Evolutionary conservation across 2,888 invertebrate genomes (phyloP).

Genomic region (Agrotis ipsilon): DNA sequence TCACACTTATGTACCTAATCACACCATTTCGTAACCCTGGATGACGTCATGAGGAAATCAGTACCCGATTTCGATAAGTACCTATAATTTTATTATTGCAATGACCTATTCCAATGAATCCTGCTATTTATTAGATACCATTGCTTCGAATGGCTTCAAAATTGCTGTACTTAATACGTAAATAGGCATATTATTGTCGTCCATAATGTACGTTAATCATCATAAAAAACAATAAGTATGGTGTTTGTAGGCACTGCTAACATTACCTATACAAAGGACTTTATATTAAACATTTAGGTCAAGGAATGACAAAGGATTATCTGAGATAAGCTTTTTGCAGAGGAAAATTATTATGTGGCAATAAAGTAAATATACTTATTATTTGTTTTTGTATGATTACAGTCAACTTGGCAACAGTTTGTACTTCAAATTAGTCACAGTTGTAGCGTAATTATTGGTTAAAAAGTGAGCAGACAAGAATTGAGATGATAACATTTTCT

Average conservation of each 20-base stretch:
- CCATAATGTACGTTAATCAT: conserved; percentile 47
- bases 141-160: conserved; percentile 41
- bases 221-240: conserved; percentile 57
- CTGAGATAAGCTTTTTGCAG: conserved; percentile 26
- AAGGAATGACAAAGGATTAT: conserved; percentile 53
- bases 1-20: too few species aligned
- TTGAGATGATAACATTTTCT: background rate
- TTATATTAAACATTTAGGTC: conserved; percentile 48
- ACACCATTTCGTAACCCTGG: background rate
- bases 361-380: conserved; percentile 37
- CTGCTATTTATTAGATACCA: conserved; percentile 26
- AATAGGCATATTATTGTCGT: conserved; percentile 49
- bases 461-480: background rate
- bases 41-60: background rate
- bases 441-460: background rate
- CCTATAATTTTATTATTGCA: conserved; percentile 24
- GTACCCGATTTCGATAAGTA: conserved; percentile 9
- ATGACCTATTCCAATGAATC: conserved; percentile 34
- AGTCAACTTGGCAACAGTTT: background rate
- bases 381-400: conserved; percentile 26
- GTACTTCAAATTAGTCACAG: conserved; percentile 8
- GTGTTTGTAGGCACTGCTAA: conserved; percentile 33
- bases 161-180: conserved; percentile 57
- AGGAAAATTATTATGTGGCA: conserved; percentile 10
- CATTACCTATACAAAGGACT: conserved; percentile 40